phyloP scores from a whole-genome alignment of 2,113 vertebrate genomes.

The Cyprinodon brontotheroides region DNA sequence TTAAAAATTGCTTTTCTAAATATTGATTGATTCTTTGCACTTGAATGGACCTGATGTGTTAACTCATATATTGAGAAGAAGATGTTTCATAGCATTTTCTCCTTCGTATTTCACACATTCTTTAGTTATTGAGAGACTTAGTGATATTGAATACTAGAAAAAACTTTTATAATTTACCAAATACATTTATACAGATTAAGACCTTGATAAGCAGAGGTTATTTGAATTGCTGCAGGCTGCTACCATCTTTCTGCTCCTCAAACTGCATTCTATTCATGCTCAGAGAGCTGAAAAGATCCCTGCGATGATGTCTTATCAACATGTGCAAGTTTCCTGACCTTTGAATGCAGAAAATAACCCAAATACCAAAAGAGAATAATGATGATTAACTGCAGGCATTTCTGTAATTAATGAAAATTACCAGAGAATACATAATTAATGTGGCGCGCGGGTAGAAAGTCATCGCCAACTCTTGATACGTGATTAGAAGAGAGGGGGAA shows the following conservation, averaged over 20 bases:
- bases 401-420: constrained; percentile 71
- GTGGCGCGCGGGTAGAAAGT: constrained; percentile 54
- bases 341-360: constrained; percentile 58
- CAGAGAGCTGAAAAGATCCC: constrained; percentile 17
- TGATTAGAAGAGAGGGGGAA: constrained; percentile 40
- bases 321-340: constrained; percentile 56
- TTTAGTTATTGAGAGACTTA: constrained; percentile 15
- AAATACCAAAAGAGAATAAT: constrained; percentile 63
- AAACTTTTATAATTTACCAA: constrained; percentile 20
- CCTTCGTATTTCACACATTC: not conserved
- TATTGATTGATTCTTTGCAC: not conserved
- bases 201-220: constrained; percentile 47
- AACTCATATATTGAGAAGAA: not conserved
- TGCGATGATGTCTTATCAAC: constrained; percentile 48
- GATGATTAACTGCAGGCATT: constrained; percentile 70
- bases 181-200: constrained; percentile 1
- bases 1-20: not conserved
- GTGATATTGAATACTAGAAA: constrained; percentile 4
- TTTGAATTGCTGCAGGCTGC: constrained; percentile 24
- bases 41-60: too few relatives aligned
- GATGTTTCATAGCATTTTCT: not conserved
- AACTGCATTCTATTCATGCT: constrained; percentile 46
- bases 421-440: constrained; percentile 65
- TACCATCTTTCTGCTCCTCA: constrained; percentile 10
- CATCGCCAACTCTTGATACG: constrained; percentile 52